Conservation (phyloP, 2,888 invertebrate species). For the Aquatica leii region DNA sequence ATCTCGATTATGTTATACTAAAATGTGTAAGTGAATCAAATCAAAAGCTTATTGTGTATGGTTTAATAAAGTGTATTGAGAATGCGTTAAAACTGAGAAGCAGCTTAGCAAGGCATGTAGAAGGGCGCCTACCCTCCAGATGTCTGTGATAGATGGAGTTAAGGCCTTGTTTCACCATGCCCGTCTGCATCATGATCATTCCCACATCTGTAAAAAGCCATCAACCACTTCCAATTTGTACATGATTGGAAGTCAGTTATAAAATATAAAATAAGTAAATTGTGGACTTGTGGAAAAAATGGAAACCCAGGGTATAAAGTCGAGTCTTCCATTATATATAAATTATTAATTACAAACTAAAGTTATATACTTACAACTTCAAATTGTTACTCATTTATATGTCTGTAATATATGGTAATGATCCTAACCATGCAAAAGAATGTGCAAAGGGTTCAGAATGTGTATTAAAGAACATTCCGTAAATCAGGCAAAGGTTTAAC, state of each 20-base stretch:
- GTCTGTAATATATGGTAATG: conserved; percentile 33
- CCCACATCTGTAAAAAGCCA: conserved; percentile 91
- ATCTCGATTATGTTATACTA: no score
- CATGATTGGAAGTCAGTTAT: conserved; percentile 44
- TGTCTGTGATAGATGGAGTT: conserved; percentile 72
- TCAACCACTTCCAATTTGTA: conserved; percentile 53
- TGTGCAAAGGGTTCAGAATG: conserved; percentile 60
- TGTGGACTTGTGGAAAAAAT: conserved; percentile 30
- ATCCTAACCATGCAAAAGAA: conserved; percentile 58
- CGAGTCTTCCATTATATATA: conserved; percentile 27
- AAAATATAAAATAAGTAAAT: conserved; percentile 39
- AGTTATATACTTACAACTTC: conserved; percentile 37
- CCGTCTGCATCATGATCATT: conserved; percentile 97
- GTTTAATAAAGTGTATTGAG: conserved; percentile 24
- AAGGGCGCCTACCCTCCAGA: conserved; percentile 79
- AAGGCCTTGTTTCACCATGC: conserved; percentile 92
- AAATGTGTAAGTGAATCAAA: background rate
- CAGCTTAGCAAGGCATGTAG: conserved; percentile 38
- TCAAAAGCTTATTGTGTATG: background rate
- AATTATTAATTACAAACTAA: conserved; percentile 34
- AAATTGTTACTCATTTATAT: conserved; percentile 31
- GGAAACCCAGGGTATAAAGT: conserved; percentile 48
- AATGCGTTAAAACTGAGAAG: conserved; percentile 27
- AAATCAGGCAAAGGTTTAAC: conserved; percentile 47
- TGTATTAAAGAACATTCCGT: conserved; percentile 59